Conservation (phyloP, 2,888 invertebrate genomes). For the Rhogogaster chlorosoma region DNA sequence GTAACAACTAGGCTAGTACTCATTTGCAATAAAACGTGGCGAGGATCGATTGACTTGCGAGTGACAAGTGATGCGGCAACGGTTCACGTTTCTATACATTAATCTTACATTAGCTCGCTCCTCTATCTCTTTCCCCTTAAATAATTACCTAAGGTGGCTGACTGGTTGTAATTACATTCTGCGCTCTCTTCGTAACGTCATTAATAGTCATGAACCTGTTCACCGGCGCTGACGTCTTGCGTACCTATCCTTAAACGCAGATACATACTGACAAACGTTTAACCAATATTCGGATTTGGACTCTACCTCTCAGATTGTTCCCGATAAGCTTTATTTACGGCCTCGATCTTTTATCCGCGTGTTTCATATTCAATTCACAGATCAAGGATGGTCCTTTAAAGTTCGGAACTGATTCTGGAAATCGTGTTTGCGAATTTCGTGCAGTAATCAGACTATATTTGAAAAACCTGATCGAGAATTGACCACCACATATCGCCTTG, state of each 20-base stretch:
- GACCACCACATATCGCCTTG: neutral
- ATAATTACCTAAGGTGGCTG: constrained; percentile 54
- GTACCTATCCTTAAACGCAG: constrained; percentile 33
- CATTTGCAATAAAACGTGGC: constrained; percentile 21
- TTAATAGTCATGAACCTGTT: constrained; percentile 49
- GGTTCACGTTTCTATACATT: constrained; percentile 41
- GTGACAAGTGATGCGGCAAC: constrained; percentile 51
- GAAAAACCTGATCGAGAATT: neutral
- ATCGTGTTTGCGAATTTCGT: neutral
- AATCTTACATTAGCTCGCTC: neutral
- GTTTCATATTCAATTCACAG: neutral
- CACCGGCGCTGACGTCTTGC: constrained; percentile 31
- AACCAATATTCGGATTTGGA: constrained; percentile 16
- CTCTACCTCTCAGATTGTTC: constrained; percentile 4
- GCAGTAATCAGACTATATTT: neutral
- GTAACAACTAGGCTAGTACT: constrained; percentile 9
- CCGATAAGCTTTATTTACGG: neutral
- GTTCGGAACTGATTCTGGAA: neutral
- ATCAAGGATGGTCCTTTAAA: neutral
- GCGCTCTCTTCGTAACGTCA: constrained; percentile 39
- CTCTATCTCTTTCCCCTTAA: constrained; percentile 32
- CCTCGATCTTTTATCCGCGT: constrained; percentile 18
- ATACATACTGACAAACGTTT: neutral
- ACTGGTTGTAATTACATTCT: constrained; percentile 55
- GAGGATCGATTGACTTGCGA: constrained; percentile 39